A percentile compares a stretch with the other conserved stretches of the same genome.
phyloP scores from a whole-genome alignment of 2,888 invertebrate species.

The Microctonus hyperodae region DNA sequence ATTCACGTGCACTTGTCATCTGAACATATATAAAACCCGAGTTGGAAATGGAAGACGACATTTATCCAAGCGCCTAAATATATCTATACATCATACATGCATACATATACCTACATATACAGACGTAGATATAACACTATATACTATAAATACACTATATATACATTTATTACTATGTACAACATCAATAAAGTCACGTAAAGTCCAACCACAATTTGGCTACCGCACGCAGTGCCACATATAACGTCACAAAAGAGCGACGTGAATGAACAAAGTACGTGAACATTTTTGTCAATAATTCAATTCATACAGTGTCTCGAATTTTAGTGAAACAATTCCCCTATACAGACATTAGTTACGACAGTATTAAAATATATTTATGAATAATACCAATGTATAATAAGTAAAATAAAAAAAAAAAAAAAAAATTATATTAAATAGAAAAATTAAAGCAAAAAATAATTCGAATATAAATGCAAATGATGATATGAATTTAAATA shows the following conservation, averaged over 20 bases:
- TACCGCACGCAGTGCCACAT: slow-evolving; percentile 11
- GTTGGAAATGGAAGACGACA: slow-evolving; percentile 32
- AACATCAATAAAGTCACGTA: slow-evolving; percentile 39
- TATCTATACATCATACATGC: too few relatives aligned
- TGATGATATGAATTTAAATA: too few relatives aligned
- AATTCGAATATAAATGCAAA: too few relatives aligned
- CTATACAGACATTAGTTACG: neutral
- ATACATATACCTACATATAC: too few relatives aligned
- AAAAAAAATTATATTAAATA: too few relatives aligned
- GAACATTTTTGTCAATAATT: slow-evolving; percentile 31
- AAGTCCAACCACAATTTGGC: slow-evolving; percentile 34
- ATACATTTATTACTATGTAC: slow-evolving; percentile 22
- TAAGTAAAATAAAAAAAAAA: too few relatives aligned
- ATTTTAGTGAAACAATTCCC: slow-evolving; percentile 12
- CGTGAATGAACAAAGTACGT: slow-evolving; percentile 24
- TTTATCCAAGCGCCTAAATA: too few relatives aligned
- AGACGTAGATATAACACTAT: too few relatives aligned
- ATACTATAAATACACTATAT: too few relatives aligned
- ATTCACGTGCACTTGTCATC: slow-evolving; percentile 30
- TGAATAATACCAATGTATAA: too few relatives aligned
- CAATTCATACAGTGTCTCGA: slow-evolving; percentile 13
- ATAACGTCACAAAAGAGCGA: slow-evolving; percentile 6
- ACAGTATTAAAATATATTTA: too few relatives aligned
- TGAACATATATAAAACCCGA: slow-evolving; percentile 24
- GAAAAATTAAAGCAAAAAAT: too few relatives aligned